These are phyloP conservation scores for Brenthis ino DNA, from an alignment of 2,888 invertebrate species.

Conservation along the genomic window DNA sequence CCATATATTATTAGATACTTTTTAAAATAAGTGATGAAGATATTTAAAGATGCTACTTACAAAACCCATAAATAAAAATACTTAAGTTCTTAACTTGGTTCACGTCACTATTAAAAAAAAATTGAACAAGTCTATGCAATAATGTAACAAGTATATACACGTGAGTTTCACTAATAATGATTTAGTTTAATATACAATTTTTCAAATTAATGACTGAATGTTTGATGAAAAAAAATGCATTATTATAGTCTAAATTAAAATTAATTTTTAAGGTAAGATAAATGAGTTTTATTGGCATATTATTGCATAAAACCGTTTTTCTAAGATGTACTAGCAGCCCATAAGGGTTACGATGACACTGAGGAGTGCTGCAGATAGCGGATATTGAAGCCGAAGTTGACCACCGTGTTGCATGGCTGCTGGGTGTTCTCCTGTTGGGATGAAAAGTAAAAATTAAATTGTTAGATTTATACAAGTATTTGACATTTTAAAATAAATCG, in stretches of 20 bases:
- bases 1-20: too few species aligned
- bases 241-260: too few species aligned
- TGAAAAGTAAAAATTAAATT: not conserved
- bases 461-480: too few species aligned
- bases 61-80: not conserved
- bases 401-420: conserved; percentile 93
- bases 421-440: conserved; percentile 88
- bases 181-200: conserved; percentile 17
- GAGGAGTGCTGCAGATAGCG: conserved; percentile 86
- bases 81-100: conserved; percentile 18
- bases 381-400: conserved; percentile 86
- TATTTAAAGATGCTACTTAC: not conserved
- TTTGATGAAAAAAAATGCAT: not conserved
- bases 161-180: not conserved
- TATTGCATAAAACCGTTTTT: conserved; percentile 20
- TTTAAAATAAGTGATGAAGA: too few species aligned
- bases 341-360: conserved; percentile 85
- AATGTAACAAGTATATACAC: conserved; percentile 20
- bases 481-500: too few species aligned
- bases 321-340: conserved; percentile 70
- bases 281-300: conserved; percentile 2
- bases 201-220: conserved; percentile 2
- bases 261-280: too few species aligned
- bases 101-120: conserved; percentile 17
- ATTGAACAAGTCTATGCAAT: conserved; percentile 13